phyloP scores from a whole-genome alignment of 2,113 vertebrate species.

The Corvus cornix region DNA sequence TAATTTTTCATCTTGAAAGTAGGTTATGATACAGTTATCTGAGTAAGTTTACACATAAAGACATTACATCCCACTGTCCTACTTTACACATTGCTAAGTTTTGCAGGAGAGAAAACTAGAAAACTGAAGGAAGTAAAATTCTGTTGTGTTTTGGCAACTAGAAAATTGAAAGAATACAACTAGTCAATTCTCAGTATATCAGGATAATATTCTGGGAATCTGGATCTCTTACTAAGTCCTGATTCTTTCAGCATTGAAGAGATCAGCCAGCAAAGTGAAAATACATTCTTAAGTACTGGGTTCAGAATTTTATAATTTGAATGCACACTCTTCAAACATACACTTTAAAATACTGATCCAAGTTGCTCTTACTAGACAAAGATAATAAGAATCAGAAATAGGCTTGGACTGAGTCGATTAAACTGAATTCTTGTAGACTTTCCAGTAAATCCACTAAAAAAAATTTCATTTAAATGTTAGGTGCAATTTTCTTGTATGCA shows the following conservation, averaged over 20 bases:
- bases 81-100: background rate
- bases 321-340: background rate
- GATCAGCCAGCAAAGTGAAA: constrained; percentile 72
- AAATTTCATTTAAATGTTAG: fast-evolving
- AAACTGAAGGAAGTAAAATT: background rate
- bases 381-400: background rate
- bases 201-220: background rate
- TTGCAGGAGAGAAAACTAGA: background rate
- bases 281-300: constrained; percentile 68
- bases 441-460: background rate
- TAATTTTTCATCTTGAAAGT: constrained; percentile 22
- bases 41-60: background rate
- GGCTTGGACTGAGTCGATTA: background rate
- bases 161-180: background rate
- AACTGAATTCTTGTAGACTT: background rate
- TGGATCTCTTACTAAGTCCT: constrained; percentile 73
- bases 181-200: background rate
- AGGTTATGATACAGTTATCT: background rate
- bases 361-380: background rate
- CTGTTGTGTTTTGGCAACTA: background rate
- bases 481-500: background rate
- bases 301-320: background rate
- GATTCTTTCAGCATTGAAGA: constrained; percentile 61
- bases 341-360: background rate
- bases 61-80: background rate